Conservation (phyloP, 2,888 invertebrate genomes). For the Ditylenchus weischeri region DNA sequence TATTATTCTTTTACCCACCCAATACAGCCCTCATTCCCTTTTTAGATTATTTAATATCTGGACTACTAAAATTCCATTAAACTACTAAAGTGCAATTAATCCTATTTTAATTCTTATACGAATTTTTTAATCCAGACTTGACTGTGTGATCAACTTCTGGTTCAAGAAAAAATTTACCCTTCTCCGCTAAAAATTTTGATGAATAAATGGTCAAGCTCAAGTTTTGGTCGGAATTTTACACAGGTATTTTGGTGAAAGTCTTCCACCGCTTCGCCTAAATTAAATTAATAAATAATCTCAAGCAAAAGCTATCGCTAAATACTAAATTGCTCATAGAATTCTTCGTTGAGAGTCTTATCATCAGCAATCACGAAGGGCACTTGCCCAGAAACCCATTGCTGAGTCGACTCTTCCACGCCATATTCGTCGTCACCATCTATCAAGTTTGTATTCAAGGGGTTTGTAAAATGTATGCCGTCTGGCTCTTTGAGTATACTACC, state of each 20-base stretch:
- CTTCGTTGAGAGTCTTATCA: background rate
- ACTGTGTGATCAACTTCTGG: background rate
- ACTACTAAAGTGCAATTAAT: too few species aligned
- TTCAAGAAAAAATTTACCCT: constrained; percentile 15
- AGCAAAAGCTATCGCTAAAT: background rate
- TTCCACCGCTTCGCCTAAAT: constrained; percentile 19
- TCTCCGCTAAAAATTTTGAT: constrained; percentile 27
- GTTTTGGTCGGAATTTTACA: constrained; percentile 26
- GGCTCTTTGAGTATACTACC: background rate
- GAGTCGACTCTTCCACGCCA: background rate
- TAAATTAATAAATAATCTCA: constrained; percentile 15
- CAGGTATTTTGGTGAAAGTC: constrained; percentile 31
- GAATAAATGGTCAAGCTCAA: constrained; percentile 23
- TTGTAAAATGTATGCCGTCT: background rate
- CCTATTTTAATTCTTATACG: background rate
- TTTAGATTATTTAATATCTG: too few species aligned
- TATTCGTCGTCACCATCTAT: background rate
- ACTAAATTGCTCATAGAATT: constrained; percentile 9
- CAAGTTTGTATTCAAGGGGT: background rate
- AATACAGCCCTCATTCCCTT: too few species aligned
- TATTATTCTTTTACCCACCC: too few species aligned
- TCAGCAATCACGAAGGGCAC: background rate
- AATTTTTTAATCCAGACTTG: background rate
- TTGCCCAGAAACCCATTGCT: background rate
- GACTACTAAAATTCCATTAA: too few species aligned